Conservation (phyloP, 2,113 vertebrate species). For the Argyrosomus japonicus region DNA sequence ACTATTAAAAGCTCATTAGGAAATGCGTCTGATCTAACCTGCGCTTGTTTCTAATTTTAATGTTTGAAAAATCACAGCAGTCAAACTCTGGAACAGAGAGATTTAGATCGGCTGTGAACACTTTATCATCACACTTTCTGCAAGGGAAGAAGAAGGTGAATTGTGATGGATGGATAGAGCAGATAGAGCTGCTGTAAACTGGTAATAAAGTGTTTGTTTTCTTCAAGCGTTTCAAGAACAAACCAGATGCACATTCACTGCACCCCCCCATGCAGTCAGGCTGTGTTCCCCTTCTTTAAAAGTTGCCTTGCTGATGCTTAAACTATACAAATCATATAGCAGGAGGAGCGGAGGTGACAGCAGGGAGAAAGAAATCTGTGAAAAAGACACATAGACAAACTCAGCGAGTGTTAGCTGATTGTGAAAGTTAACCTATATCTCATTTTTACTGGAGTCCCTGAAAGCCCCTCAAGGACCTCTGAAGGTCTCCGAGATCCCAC, state of each 20-base stretch:
- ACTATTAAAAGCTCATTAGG: conserved; percentile 16
- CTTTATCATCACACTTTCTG: background rate
- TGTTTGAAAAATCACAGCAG: background rate
- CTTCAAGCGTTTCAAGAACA: background rate
- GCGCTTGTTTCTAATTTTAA: background rate
- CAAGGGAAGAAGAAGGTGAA: background rate
- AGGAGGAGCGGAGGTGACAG: background rate
- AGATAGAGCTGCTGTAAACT: background rate
- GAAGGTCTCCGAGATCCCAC: conserved; percentile 60
- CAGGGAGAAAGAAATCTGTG: background rate
- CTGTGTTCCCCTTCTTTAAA: background rate
- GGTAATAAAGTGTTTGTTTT: background rate
- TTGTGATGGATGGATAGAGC: background rate
- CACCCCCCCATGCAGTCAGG: too few relatives aligned
- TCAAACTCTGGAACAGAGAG: too few relatives aligned
- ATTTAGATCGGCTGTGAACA: background rate
- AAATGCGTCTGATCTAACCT: background rate
- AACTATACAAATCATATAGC: background rate
- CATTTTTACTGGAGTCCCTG: conserved; percentile 34
- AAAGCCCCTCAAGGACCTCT: conserved; percentile 46
- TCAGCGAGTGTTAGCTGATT: background rate
- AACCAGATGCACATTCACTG: too few relatives aligned
- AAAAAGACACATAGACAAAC: background rate
- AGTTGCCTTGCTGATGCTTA: background rate
- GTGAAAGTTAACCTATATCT: conserved; percentile 53